Evolutionary conservation across 2,113 vertebrate genomes (phyloP), one percentile per base, ranked within the genome.

Genomic region (Indicator maculatus): DNA sequence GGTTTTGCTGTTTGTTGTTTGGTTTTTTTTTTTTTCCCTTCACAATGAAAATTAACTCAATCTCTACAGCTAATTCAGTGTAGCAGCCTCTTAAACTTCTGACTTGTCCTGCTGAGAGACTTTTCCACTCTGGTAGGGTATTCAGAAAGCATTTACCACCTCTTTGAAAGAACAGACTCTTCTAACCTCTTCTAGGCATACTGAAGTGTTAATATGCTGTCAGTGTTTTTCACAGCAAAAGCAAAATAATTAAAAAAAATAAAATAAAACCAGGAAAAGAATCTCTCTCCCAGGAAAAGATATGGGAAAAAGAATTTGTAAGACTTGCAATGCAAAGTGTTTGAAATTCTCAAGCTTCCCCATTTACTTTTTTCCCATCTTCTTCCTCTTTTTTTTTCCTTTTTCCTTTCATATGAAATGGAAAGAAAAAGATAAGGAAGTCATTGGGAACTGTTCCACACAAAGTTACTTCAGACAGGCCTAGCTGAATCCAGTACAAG

Each of bases 81-180:
- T 36, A 36, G 36, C 36, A 36, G 36, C 36, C 36, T 36, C 36
- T 36, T 36, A 36, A 36, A 36, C 36, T 36, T 36, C 36, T 36
- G 8, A 36, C 36, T 36, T 36, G 36, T 41, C 61, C 33, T 69
- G 8, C 70, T 82, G 63, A 69, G 58, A 74, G 27, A 41, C 33
- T 24, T 36, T 6, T 1, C 11, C 0, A 1, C 38, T 82, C 31
- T 60, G 28, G 16, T n/a, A 27, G 18, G 3, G 23, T 58, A 21
- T 38, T 71, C 1, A 0, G 6, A 75, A 72, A 67, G 12, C 20
- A 52, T 21, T 24, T 18, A 63, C 2, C 0, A 1, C 33, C 12
- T 41, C 31, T 56, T 12, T 53, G 65, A 77, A 84, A 81, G 6
- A 7, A 28, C 11, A 31, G 26, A 4, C 10, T 36, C 36, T 36